These are phyloP conservation scores for Mesoligia furuncula DNA, from an alignment of 2,888 invertebrate genomes.

Conservation along the genomic window DNA sequence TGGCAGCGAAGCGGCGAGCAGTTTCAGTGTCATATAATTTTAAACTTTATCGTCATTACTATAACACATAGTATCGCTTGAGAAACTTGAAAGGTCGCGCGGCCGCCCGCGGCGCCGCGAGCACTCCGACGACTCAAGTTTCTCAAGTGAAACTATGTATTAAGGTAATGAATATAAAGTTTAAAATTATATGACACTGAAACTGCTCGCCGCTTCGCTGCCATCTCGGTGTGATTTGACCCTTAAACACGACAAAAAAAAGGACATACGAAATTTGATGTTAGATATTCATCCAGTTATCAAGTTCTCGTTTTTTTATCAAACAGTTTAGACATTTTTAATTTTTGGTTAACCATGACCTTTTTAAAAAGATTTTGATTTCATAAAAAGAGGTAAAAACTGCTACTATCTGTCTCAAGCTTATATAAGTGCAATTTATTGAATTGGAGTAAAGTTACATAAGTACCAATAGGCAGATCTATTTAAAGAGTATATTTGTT, in stretches of 20 bases:
- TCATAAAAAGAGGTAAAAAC: not conserved
- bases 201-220: too few species aligned
- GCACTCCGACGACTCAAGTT: too few species aligned
- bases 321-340: not conserved
- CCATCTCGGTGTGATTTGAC: too few species aligned
- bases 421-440: not conserved
- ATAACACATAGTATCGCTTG: too few species aligned
- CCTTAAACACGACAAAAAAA: not conserved
- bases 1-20: too few species aligned
- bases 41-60: too few species aligned
- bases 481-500: not conserved
- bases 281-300: not conserved
- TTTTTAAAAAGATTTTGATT: not conserved
- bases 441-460: not conserved
- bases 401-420: not conserved
- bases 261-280: constrained; percentile 15
- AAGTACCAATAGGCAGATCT: not conserved
- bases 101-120: too few species aligned
- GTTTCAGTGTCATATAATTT: too few species aligned
- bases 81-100: too few species aligned
- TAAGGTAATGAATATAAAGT: too few species aligned
- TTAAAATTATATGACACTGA: too few species aligned
- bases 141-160: too few species aligned
- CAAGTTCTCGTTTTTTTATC: not conserved
- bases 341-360: not conserved